Evolutionary conservation across 37 sponge, comb jelly and placozoan species (phyloP).

Genomic region (Dysidea cf. avara): DNA sequence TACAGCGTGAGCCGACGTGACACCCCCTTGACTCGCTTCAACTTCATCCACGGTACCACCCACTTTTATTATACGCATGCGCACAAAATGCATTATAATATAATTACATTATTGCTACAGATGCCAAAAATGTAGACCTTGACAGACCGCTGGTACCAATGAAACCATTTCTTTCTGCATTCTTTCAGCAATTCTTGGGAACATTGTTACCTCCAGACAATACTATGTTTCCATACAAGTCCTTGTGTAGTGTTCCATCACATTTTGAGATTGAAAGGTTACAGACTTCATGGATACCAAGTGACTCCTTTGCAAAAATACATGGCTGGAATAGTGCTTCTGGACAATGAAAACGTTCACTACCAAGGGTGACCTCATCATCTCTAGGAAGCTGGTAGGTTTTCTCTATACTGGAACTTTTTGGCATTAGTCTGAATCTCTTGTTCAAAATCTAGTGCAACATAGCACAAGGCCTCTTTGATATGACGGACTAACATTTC

Average conservation of each 20-base stretch:
- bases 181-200: constrained; percentile 44
- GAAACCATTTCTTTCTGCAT: constrained; percentile 59
- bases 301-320: neutral
- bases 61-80: too few relatives aligned
- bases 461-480: constrained; percentile 19
- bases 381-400: constrained; percentile 1
- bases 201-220: constrained; percentile 31
- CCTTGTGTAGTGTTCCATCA: constrained; percentile 6
- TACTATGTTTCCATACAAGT: constrained; percentile 14
- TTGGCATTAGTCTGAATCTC: neutral
- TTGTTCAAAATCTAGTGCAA: constrained; percentile 17
- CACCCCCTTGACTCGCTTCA: too few relatives aligned
- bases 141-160: constrained; percentile 44
- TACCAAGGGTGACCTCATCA: constrained; percentile 9
- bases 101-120: too few relatives aligned
- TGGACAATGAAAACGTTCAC: constrained; percentile 23
- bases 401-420: neutral
- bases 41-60: too few relatives aligned
- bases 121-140: too few relatives aligned
- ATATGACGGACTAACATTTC: constrained; percentile 12
- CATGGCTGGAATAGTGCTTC: constrained; percentile 19
- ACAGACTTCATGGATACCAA: constrained; percentile 1
- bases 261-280: neutral
- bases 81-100: too few relatives aligned
- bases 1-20: too few relatives aligned